Conservation (phyloP, 2,797 vertebrate species). For the Pelochelys cantorii region DNA sequence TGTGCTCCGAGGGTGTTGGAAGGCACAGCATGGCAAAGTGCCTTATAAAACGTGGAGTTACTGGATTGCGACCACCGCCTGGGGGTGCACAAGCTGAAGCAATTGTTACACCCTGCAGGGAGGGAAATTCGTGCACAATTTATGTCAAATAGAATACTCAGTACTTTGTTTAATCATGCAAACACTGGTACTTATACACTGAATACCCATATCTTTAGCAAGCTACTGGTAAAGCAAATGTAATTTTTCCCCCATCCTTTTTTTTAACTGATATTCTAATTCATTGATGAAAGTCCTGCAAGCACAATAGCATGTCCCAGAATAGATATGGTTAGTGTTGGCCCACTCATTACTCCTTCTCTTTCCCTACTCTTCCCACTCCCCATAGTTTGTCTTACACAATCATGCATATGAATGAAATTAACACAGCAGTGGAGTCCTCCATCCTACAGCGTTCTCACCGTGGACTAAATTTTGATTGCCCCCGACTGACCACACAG, state of each 20-base stretch:
- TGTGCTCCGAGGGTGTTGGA: constrained; percentile 87
- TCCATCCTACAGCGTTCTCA: not conserved
- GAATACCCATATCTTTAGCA: not conserved
- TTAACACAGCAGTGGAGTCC: not conserved
- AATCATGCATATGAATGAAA: not conserved
- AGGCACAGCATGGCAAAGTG: constrained; percentile 90
- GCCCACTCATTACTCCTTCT: not conserved
- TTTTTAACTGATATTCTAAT: not conserved
- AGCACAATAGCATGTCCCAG: not conserved
- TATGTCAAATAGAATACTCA: constrained; percentile 34
- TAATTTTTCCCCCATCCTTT: not conserved
- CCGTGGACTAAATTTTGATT: not conserved
- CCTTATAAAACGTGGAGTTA: constrained; percentile 88
- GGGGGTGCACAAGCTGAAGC: constrained; percentile 88
- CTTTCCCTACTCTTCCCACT: not conserved
- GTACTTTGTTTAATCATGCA: not conserved
- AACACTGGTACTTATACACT: not conserved
- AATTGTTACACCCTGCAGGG: constrained; percentile 85
- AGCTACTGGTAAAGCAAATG: not conserved
- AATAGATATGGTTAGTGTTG: not conserved
- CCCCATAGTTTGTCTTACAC: not conserved
- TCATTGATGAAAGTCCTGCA: not conserved
- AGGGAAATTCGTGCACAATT: constrained; percentile 38
- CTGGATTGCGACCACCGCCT: constrained; percentile 89
- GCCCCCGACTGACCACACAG: not conserved